These are phyloP conservation scores for Subanguina moxae DNA, from an alignment of 1,140 invertebrate species.

Conservation along the genomic window DNA sequence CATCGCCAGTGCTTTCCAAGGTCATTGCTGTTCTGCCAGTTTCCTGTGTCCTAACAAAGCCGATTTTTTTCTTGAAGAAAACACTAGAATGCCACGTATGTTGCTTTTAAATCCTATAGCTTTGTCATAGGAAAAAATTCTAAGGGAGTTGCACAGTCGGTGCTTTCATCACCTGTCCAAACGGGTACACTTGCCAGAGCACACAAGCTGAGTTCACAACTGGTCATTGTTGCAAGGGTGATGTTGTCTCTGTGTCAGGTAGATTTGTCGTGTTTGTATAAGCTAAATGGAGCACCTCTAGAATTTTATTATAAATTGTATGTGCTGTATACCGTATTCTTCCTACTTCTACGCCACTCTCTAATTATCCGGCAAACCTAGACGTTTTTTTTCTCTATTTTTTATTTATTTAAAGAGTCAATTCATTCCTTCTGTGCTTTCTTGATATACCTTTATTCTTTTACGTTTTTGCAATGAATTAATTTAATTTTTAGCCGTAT, in stretches of 20 bases:
- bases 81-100: conserved; percentile 51
- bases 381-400: no score
- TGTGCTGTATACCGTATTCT: no score
- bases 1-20: conserved; percentile 54
- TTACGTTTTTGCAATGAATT: no score
- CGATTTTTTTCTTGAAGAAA: conserved; percentile 56
- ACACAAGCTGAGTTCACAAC: conserved; percentile 57
- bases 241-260: conserved; percentile 51
- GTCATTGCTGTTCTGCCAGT: conserved; percentile 54
- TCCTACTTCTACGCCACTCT: no score
- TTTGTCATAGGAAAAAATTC: neutral
- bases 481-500: no score
- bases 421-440: no score
- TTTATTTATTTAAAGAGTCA: no score
- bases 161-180: conserved; percentile 58
- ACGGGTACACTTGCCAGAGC: conserved; percentile 55
- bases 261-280: neutral
- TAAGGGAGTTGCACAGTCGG: conserved; percentile 45
- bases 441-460: no score
- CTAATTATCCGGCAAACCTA: no score
- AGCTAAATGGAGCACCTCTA: no score
- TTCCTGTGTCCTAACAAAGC: conserved; percentile 56
- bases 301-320: no score
- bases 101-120: conserved; percentile 7
- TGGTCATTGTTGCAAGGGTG: conserved; percentile 56